phyloP scores from a whole-genome alignment of 35 echinoderm and acorn worm genomes.

The Amphiura filiformis region DNA sequence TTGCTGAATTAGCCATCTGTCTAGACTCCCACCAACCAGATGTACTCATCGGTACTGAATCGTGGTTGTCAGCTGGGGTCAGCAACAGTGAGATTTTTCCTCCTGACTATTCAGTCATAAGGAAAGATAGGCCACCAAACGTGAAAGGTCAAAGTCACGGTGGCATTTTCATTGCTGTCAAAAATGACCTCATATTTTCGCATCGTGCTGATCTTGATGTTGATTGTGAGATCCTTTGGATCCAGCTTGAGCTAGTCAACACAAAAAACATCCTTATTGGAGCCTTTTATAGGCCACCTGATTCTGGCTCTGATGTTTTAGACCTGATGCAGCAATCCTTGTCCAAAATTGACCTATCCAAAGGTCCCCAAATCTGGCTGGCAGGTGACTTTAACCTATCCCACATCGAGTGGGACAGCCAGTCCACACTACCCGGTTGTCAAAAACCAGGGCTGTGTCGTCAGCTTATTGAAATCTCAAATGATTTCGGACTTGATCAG shows the following conservation, averaged over 20 bases:
- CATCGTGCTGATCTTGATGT: background rate
- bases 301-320: background rate
- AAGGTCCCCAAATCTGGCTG: conserved; percentile 1
- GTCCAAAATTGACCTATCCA: background rate
- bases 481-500: conserved; percentile 1
- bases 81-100: conserved; percentile 11
- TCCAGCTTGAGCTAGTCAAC: background rate
- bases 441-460: background rate
- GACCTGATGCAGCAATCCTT: background rate
- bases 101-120: background rate
- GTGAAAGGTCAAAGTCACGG: background rate
- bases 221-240: background rate
- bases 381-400: conserved; percentile 30
- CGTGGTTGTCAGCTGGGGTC: background rate
- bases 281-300: conserved; percentile 9
- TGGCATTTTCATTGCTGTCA: conserved; percentile 3
- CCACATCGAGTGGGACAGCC: conserved; percentile 14
- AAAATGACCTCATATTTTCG: background rate
- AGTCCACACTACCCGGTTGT: background rate
- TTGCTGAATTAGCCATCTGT: background rate
- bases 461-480: background rate
- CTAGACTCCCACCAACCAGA: background rate
- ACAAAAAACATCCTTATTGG: background rate
- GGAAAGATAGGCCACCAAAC: background rate
- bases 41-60: conserved; percentile 23